These are phyloP conservation scores for Meteorus sp. DNA, from an alignment of 1,140 invertebrate genomes.

Conservation along the genomic window DNA sequence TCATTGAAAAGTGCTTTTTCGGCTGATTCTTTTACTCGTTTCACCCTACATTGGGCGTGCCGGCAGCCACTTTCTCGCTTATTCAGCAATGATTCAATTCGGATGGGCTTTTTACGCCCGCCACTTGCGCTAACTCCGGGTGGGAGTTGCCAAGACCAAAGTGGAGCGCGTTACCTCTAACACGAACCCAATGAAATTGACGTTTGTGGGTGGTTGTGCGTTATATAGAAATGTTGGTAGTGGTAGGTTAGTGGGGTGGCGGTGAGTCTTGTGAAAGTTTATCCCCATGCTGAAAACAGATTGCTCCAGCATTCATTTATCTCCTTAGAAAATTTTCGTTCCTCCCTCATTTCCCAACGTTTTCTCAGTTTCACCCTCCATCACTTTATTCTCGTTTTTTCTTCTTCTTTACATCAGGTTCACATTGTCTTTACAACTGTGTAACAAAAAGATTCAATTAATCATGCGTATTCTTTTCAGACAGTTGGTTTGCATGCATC, in stretches of 20 bases:
- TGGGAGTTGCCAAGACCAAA: conserved; percentile 45
- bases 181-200: conserved; percentile 27
- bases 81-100: conserved; percentile 63
- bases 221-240: neutral
- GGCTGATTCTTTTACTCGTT: conserved; percentile 39
- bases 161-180: conserved; percentile 14
- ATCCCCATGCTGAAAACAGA: conserved; percentile 47
- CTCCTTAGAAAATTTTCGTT: neutral
- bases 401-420: too few relatives aligned
- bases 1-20: conserved; percentile 15
- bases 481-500: too few relatives aligned
- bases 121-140: conserved; percentile 34
- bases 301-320: conserved; percentile 43
- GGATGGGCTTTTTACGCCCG: conserved; percentile 58
- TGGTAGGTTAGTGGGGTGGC: neutral
- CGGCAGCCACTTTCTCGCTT: conserved; percentile 56
- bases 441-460: too few relatives aligned
- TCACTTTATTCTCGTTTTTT: conserved; percentile 17
- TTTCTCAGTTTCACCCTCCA: neutral
- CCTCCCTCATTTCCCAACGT: neutral
- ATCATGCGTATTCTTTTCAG: too few relatives aligned
- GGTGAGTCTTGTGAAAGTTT: conserved; percentile 12
- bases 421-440: too few relatives aligned
- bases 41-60: conserved; percentile 32
- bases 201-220: conserved; percentile 10